phyloP scores from a whole-genome alignment of 2,888 invertebrate genomes.

The Liodrosophila aerea region DNA sequence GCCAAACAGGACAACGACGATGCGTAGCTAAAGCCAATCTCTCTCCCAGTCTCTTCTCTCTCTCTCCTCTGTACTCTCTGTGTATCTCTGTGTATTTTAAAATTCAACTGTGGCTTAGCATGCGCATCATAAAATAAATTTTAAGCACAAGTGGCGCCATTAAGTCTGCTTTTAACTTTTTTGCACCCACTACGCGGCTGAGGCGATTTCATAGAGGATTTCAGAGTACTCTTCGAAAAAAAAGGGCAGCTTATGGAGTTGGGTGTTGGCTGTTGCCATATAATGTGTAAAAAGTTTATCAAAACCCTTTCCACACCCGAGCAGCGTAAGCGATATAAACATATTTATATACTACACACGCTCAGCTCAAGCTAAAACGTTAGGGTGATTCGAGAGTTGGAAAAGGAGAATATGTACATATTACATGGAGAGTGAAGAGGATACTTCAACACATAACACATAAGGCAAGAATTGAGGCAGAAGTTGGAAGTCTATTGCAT shows the following conservation, averaged over 20 bases:
- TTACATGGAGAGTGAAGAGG: too few relatives aligned
- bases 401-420: too few relatives aligned
- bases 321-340: conserved; percentile 50
- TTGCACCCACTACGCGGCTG: conserved; percentile 67
- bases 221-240: conserved; percentile 2
- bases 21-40: conserved; percentile 44
- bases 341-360: conserved; percentile 30
- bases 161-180: conserved; percentile 76
- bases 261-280: conserved; percentile 36
- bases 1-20: conserved; percentile 48
- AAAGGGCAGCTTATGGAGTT: conserved; percentile 4
- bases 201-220: conserved; percentile 48
- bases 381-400: conserved; percentile 32
- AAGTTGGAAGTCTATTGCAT: too few relatives aligned
- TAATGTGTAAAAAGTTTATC: conserved; percentile 72
- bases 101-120: conserved; percentile 78
- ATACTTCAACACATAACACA: too few relatives aligned
- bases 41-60: conserved; percentile 1
- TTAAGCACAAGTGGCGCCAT: conserved; percentile 78
- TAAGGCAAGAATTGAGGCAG: too few relatives aligned
- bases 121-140: conserved; percentile 78
- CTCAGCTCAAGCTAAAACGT: neutral
- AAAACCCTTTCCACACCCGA: conserved; percentile 70
- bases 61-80: conserved; percentile 6
- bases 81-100: conserved; percentile 65